Conservation (phyloP, 2,113 vertebrate species). For the Lathamus discolor region DNA sequence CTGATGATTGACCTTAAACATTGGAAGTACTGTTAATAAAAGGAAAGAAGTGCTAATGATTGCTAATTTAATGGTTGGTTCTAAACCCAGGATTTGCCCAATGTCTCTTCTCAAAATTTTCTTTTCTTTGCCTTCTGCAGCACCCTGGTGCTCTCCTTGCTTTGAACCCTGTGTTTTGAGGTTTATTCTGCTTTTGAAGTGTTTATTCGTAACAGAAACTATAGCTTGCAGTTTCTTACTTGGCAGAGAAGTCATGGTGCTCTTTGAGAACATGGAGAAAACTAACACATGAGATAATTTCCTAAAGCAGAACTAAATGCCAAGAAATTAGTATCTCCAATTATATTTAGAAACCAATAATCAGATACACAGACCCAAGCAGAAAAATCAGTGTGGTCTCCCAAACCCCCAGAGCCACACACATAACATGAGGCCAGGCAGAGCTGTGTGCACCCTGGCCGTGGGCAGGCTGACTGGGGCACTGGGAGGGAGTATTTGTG, state of each 20-base stretch:
- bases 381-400: not conserved
- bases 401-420: not conserved
- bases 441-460: fast-evolving
- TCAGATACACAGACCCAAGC: not conserved
- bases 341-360: not conserved
- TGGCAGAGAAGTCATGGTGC: not conserved
- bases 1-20: not conserved
- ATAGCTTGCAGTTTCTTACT: not conserved
- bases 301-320: not conserved
- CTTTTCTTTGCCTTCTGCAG: not conserved
- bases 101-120: not conserved
- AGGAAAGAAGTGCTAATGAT: not conserved
- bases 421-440: not conserved
- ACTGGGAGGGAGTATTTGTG: too few relatives aligned
- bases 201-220: not conserved
- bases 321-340: not conserved
- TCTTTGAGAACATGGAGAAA: not conserved
- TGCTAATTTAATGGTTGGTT: not conserved
- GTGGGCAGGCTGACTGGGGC: too few relatives aligned
- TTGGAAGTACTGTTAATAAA: conserved; percentile 15
- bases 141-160: not conserved
- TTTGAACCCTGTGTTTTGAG: not conserved
- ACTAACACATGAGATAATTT: not conserved
- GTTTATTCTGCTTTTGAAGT: not conserved
- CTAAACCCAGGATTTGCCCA: not conserved